These are phyloP conservation scores for Ailurus styani DNA, from an alignment of 2,113 vertebrate genomes.

Conservation along the genomic window DNA sequence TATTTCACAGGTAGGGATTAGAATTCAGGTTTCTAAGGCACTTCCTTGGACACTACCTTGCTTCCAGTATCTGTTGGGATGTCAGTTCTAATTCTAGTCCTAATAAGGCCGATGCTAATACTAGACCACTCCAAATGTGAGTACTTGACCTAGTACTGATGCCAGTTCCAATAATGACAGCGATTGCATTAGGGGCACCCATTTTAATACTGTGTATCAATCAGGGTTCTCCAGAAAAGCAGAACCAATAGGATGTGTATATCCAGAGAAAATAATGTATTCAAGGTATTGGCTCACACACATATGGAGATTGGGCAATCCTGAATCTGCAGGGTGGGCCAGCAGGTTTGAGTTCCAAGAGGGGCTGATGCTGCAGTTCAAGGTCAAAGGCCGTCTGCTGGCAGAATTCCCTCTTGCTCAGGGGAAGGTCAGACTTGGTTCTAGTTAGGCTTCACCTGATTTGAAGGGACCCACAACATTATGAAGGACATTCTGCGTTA, in stretches of 20 bases:
- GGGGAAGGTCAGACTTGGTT: not conserved
- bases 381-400: not conserved
- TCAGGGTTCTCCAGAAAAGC: not conserved
- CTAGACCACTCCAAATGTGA: not conserved
- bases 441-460: not conserved
- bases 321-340: not conserved
- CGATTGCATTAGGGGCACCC: not conserved
- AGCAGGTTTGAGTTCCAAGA: not conserved
- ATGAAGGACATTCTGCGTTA: not conserved
- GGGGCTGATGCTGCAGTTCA: not conserved
- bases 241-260: not conserved
- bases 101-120: not conserved
- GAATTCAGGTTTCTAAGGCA: not conserved
- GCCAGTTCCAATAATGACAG: fast-evolving
- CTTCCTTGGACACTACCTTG: not conserved
- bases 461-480: no score
- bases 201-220: not conserved
- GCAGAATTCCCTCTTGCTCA: not conserved
- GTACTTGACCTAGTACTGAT: not conserved
- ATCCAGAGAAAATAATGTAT: not conserved
- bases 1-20: not conserved
- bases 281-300: not conserved
- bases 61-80: not conserved
- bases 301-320: not conserved
- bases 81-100: not conserved